These are phyloP conservation scores for Brachycybe producta DNA, from an alignment of 2,888 invertebrate genomes.

Conservation along the genomic window DNA sequence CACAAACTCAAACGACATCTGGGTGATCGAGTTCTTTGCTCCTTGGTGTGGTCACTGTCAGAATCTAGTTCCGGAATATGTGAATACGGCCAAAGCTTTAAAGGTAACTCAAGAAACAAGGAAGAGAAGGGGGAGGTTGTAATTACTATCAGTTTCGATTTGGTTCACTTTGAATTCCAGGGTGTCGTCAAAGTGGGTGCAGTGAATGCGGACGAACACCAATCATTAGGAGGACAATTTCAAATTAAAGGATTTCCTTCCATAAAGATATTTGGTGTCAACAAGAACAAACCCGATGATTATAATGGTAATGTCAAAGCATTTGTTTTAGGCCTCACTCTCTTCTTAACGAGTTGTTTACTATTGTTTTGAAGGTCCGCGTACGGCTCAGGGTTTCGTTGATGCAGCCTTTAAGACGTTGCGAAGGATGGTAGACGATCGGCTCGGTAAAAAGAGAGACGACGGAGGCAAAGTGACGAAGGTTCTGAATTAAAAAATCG, in stretches of 20 bases:
- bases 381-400: conserved; percentile 73
- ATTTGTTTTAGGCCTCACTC: conserved; percentile 3
- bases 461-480: conserved; percentile 25
- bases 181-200: conserved; percentile 90
- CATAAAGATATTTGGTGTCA: conserved; percentile 79
- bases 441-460: conserved; percentile 45
- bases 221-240: conserved; percentile 62
- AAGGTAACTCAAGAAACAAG: conserved; percentile 46
- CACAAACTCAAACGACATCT: conserved; percentile 66
- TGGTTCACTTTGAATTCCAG: too few relatives aligned
- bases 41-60: conserved; percentile 90
- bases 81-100: conserved; percentile 79
- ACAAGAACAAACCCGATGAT: conserved; percentile 69
- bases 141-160: not conserved
- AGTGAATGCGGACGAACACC: conserved; percentile 81
- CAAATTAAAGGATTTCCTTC: conserved; percentile 87
- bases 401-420: conserved; percentile 70
- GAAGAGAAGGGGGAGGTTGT: not conserved
- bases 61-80: conserved; percentile 78
- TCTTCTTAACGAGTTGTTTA: not conserved
- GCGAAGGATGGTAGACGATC: conserved; percentile 55
- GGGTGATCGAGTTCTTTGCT: conserved; percentile 93
- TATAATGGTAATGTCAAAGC: conserved; percentile 47
- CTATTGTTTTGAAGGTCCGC: conserved; percentile 40
- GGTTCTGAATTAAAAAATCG: not conserved